Conservation (phyloP, 2,888 invertebrate species). For the Vesta saturnalis region DNA sequence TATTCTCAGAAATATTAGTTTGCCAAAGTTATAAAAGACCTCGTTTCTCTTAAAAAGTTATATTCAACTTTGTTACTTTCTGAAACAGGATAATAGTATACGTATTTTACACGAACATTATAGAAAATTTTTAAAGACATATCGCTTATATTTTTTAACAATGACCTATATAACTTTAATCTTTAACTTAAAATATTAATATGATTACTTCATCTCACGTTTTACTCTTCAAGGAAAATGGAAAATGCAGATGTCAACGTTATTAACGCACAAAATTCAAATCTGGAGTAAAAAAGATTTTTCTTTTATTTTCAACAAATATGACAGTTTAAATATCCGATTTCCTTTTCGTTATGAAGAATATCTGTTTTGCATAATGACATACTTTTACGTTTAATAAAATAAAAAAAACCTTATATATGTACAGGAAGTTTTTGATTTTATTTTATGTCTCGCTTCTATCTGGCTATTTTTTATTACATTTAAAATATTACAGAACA, state of each 20-base stretch:
- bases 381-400: background rate
- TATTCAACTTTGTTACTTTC: constrained; percentile 17
- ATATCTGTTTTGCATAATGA: background rate
- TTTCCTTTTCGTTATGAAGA: background rate
- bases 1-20: constrained; percentile 26
- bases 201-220: too few relatives aligned
- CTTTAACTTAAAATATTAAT: too few relatives aligned
- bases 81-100: constrained; percentile 19
- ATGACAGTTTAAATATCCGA: constrained; percentile 5
- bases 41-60: constrained; percentile 13
- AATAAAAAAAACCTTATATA: too few relatives aligned
- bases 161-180: background rate
- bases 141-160: constrained; percentile 10
- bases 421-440: background rate
- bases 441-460: too few relatives aligned
- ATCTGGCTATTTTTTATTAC: too few relatives aligned
- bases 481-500: too few relatives aligned
- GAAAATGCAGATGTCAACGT: background rate
- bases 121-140: constrained; percentile 23
- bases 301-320: background rate
- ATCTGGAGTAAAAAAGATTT: background rate
- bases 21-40: constrained; percentile 11
- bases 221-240: background rate
- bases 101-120: constrained; percentile 27
- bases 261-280: background rate